Conservation (phyloP, 2,888 invertebrate species). For the Pyrrhosoma nymphula region DNA sequence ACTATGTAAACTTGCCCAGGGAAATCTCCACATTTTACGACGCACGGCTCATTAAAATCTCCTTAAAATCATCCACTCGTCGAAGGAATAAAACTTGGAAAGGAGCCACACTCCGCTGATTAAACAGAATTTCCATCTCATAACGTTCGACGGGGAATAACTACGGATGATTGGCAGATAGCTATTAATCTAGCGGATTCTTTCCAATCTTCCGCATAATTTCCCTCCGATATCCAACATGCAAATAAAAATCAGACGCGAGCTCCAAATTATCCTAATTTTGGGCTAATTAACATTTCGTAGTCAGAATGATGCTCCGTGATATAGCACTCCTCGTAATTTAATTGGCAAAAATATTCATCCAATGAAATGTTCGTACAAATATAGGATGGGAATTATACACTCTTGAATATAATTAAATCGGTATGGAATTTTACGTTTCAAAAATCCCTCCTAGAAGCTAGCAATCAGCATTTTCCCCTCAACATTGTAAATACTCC, state of each 20-base stretch:
- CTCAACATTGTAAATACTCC: neutral
- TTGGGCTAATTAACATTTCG: neutral
- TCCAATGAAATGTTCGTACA: neutral
- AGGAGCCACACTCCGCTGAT: neutral
- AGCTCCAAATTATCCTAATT: neutral
- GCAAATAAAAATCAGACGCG: neutral
- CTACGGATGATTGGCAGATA: neutral
- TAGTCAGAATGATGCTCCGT: neutral
- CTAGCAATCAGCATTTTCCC: neutral
- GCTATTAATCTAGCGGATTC: neutral
- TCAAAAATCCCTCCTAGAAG: neutral
- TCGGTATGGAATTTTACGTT: neutral
- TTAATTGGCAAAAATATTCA: neutral
- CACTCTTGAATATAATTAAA: neutral
- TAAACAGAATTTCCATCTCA: neutral
- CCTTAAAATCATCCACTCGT: neutral
- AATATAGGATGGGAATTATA: neutral
- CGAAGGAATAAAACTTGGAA: neutral
- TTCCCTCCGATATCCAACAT: neutral
- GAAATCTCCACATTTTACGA: conserved; percentile 36
- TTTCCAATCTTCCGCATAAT: neutral
- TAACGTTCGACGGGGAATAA: neutral
- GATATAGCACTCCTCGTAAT: neutral
- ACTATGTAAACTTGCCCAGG: conserved; percentile 1
- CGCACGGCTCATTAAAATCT: conserved; percentile 16